These are phyloP conservation scores for Gastrophryne carolinensis DNA, from an alignment of 2,797 vertebrate genomes.

Conservation along the genomic window DNA sequence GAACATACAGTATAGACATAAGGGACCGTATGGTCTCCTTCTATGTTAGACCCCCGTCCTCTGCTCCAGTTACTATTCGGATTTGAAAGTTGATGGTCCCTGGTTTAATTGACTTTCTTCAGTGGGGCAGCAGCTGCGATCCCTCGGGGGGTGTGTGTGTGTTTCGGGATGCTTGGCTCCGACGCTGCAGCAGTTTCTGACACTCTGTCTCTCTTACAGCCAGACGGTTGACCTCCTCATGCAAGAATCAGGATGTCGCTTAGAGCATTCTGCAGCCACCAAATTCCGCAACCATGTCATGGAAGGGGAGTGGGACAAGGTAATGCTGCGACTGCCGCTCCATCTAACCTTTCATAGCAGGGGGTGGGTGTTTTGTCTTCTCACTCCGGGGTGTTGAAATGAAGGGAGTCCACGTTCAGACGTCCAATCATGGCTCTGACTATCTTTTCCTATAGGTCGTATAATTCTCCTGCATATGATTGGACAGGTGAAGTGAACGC, in stretches of 20 bases:
- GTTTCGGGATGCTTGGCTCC: background rate
- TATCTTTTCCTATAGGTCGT: too few species aligned
- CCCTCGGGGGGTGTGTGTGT: background rate
- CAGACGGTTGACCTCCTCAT: slow-evolving; percentile 99
- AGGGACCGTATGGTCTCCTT: too few species aligned
- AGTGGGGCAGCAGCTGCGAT: too few species aligned
- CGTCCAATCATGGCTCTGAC: too few species aligned
- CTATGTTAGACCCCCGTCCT: too few species aligned
- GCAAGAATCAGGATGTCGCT: slow-evolving; percentile 99
- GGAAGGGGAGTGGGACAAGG: slow-evolving; percentile 99
- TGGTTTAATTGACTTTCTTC: too few species aligned
- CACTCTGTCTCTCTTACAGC: slow-evolving; percentile 85
- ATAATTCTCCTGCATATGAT: too few species aligned
- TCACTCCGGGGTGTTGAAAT: background rate
- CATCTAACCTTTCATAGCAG: slow-evolving; percentile 61
- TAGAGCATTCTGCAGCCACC: slow-evolving; percentile 97
- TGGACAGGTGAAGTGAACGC: too few species aligned
- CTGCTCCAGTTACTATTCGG: too few species aligned
- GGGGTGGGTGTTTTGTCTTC: background rate
- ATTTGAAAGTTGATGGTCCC: too few species aligned
- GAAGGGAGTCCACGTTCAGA: too few species aligned
- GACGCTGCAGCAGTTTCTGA: slow-evolving; percentile 63
- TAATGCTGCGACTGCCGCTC: slow-evolving; percentile 74
- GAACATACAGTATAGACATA: too few species aligned
- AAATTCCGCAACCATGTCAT: slow-evolving; percentile 99